These are phyloP conservation scores for Heteronetta atricapilla DNA, from an alignment of 2,113 vertebrate genomes.

Conservation along the genomic window DNA sequence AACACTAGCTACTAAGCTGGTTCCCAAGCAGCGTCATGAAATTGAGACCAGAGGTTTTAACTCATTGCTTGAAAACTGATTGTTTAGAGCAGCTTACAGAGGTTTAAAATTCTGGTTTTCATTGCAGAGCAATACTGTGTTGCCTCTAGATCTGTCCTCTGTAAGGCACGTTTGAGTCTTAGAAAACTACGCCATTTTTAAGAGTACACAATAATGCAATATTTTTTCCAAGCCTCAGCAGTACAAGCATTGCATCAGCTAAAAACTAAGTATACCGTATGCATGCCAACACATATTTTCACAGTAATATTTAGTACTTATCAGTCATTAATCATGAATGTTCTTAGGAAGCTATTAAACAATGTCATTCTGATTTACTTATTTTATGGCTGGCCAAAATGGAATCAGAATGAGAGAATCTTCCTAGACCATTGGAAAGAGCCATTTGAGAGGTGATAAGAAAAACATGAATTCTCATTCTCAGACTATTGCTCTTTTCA, in stretches of 20 bases:
- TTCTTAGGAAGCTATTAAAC: slow-evolving; percentile 3
- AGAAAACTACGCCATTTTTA: neutral
- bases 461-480: neutral
- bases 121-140: neutral
- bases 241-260: slow-evolving; percentile 17
- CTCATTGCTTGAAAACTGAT: neutral
- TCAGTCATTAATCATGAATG: neutral
- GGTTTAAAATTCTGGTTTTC: neutral
- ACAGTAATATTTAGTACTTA: neutral
- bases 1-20: neutral
- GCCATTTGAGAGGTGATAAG: neutral
- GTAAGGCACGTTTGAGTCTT: neutral
- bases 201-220: neutral
- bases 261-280: neutral
- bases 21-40: neutral
- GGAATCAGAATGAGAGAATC: neutral
- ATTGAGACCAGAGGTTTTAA: neutral
- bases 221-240: neutral
- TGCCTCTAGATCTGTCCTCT: neutral
- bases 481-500: neutral
- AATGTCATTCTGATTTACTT: neutral
- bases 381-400: neutral
- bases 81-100: neutral
- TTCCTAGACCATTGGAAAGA: neutral
- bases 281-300: neutral